Base-by-base conservation (phyloP, 2,113 vertebrate genomes). In the Silurus meridionalis region DNA sequence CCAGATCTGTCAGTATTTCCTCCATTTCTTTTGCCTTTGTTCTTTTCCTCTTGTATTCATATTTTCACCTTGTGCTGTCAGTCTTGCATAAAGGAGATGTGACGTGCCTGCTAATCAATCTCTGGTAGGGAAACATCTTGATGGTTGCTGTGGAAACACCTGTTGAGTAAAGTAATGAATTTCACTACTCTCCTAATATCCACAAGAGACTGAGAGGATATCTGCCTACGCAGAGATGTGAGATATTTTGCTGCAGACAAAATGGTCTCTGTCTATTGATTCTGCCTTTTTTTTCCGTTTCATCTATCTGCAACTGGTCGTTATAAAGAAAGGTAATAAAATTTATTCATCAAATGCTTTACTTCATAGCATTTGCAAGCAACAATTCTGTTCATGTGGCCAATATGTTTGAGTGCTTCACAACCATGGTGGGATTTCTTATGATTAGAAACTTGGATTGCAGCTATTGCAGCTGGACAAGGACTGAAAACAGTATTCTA, bases 71-170 rank as follows among this genome's bases (percentile, higher is more conserved):
- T 86, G 75, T 88, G 86, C 75, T 86, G 81, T 84, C 84, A 86
- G 81, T 53, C 69, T 87, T 80, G 87, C 66, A 72, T 87, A 63
- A 80, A 74, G 82, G 11, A 85, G 53, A 85, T 87, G 83, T 87
- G 89, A 85, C 75, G 80, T 69, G 79, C 23, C 66, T 87, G 61
- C 83, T 86, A 88, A 83, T 90, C 66, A 80, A 63, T 85, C 77
- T 85, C 61, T 80, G 64, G 66, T 58, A 61, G 80, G 21, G 58
- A 85, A 67, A 55, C 53, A 67, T 60, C 82, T 82, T 84, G 69
- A 84, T 57, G 80, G 87, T 86, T 83, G 85, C 88, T 50, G 74
- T 88, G 83, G 89, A 89, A 91, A 89, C 80, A 89, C 85, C 80
- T 89, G 88, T 84, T 77, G 86, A 85, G 48, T 74, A 50, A 83